These are phyloP conservation scores for Condylura cristata DNA, from an alignment of 2,113 vertebrate genomes.

Conservation along the genomic window DNA sequence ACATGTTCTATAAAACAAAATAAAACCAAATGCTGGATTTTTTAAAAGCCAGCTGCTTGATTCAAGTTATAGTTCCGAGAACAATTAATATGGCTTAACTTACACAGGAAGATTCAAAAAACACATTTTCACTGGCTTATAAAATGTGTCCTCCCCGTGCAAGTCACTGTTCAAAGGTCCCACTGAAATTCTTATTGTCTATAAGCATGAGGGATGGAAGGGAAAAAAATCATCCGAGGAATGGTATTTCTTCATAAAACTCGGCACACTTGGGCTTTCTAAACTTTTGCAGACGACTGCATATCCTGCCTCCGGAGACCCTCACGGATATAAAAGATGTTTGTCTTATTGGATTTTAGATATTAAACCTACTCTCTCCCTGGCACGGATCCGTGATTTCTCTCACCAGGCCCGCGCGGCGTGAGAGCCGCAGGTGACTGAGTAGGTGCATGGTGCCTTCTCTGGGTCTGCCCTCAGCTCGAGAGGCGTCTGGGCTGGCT, in stretches of 20 bases:
- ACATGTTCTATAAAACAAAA: too few relatives aligned
- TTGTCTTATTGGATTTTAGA: constrained; percentile 58
- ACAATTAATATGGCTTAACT: background rate
- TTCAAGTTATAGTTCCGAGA: background rate
- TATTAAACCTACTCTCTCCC: constrained; percentile 27
- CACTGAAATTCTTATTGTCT: background rate
- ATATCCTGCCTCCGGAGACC: background rate
- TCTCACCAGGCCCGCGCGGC: background rate
- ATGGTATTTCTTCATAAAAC: constrained; percentile 26
- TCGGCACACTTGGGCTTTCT: background rate
- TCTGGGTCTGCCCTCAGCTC: background rate
- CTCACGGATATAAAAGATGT: constrained; percentile 5
- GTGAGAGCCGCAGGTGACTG: background rate
- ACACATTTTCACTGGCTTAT: background rate
- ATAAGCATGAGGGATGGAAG: background rate
- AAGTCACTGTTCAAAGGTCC: background rate
- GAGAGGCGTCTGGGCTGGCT: background rate
- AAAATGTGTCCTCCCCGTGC: background rate
- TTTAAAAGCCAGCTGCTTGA: background rate
- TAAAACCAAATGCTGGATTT: too few relatives aligned
- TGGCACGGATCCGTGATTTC: background rate
- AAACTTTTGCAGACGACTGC: background rate
- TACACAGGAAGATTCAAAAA: background rate
- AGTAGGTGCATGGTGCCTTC: background rate
- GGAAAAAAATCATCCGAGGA: background rate